Evolutionary conservation across 2,888 invertebrate species (phyloP).

Genomic region (Stenchaetothrips biformis): DNA sequence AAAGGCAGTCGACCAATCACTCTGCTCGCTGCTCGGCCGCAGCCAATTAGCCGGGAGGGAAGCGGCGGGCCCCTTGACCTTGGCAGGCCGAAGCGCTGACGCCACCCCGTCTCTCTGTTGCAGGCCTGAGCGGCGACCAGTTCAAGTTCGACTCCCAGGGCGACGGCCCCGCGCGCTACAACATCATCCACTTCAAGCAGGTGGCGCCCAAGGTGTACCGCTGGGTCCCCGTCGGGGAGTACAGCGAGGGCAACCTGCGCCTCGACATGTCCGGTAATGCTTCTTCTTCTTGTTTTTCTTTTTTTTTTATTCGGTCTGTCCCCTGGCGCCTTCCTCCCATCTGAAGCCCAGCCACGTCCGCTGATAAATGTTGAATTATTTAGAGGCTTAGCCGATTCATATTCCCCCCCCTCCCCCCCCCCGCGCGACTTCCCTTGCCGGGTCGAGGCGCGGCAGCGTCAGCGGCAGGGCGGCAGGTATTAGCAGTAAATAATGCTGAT

Average conservation of each 20-base stretch:
- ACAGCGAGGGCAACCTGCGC: conserved; percentile 71
- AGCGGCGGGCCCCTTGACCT: not conserved
- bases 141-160: conserved; percentile 87
- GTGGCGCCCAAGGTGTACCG: conserved; percentile 64
- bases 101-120: conserved; percentile 28
- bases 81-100: not conserved
- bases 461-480: not conserved
- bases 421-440: not conserved
- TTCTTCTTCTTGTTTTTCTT: not conserved
- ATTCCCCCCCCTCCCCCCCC: not conserved
- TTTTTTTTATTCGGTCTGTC: not conserved
- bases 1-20: no score
- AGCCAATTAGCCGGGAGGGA: no score
- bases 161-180: conserved; percentile 91
- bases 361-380: conserved; percentile 16
- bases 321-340: not conserved
- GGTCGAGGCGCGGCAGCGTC: not conserved
- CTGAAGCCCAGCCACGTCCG: no score
- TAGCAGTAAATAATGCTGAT: conserved; percentile 23
- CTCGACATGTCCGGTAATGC: conserved; percentile 72
- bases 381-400: conserved; percentile 18
- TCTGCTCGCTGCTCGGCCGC: no score
- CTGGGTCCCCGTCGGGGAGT: conserved; percentile 85
- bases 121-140: conserved; percentile 82
- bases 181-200: conserved; percentile 93